These are phyloP conservation scores for Cephus runcator DNA, from an alignment of 2,888 invertebrate species.

Conservation along the genomic window DNA sequence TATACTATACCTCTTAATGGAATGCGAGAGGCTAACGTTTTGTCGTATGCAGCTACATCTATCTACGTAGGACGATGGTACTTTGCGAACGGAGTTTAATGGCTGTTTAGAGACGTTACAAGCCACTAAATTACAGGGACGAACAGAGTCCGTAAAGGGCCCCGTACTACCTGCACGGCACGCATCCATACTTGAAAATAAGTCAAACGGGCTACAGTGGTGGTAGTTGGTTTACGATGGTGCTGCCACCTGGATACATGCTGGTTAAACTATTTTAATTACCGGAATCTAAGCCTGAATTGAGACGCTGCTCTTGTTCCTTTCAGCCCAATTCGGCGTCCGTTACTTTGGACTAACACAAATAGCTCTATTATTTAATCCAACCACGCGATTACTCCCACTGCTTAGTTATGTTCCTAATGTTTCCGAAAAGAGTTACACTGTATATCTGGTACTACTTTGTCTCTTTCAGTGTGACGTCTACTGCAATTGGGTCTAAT, in stretches of 20 bases:
- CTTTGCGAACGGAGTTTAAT: neutral
- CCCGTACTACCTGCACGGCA: neutral
- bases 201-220: neutral
- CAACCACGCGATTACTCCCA: neutral
- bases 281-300: constrained; percentile 11
- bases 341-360: neutral
- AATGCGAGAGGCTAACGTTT: neutral
- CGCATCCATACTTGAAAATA: neutral
- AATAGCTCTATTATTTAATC: neutral
- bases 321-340: neutral
- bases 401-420: neutral
- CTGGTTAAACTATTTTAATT: constrained; percentile 18
- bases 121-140: constrained; percentile 1
- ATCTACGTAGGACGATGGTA: neutral
- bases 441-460: neutral
- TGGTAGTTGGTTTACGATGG: neutral
- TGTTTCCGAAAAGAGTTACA: neutral
- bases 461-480: neutral
- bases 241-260: neutral
- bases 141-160: neutral
- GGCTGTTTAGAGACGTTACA: neutral
- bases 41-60: neutral
- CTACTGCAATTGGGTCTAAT: neutral
- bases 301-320: constrained; percentile 5
- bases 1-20: neutral